Evolutionary conservation across 2,113 vertebrate genomes (phyloP).

Genomic region (Caloenas nicobarica): DNA sequence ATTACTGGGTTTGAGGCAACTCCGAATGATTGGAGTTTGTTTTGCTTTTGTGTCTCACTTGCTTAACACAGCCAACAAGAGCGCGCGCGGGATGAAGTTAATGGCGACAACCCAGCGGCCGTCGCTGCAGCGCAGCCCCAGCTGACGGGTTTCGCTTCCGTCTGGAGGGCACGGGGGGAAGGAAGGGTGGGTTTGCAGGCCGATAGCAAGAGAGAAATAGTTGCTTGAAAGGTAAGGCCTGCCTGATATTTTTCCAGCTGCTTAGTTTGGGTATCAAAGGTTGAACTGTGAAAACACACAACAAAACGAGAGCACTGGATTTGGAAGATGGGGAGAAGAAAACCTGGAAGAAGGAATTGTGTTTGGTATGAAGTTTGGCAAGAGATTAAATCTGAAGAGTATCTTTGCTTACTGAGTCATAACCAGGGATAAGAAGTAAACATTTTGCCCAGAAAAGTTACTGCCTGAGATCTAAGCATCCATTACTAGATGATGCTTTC

Average conservation of each 20-base stretch:
- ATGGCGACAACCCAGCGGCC: neutral
- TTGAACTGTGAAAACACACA: neutral
- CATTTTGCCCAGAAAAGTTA: neutral
- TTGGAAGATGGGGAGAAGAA: neutral
- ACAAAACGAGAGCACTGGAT: neutral
- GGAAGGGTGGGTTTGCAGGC: slow-evolving; percentile 43
- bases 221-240: neutral
- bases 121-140: neutral
- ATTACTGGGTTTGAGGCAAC: slow-evolving; percentile 60
- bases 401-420: neutral
- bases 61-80: slow-evolving; percentile 2
- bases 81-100: neutral
- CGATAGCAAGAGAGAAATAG: neutral
- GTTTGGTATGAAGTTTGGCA: neutral
- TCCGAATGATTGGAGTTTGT: slow-evolving; percentile 61
- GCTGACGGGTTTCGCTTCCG: slow-evolving; percentile 57
- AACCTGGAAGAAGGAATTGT: neutral
- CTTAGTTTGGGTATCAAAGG: fast-evolving
- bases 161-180: slow-evolving; percentile 40
- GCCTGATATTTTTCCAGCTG: neutral
- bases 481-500: neutral
- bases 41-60: slow-evolving; percentile 61
- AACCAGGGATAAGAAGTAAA: neutral
- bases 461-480: neutral
- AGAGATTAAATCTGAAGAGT: neutral